Evolutionary conservation across 2,888 invertebrate genomes (phyloP).

Genomic region (Elysia crispata): DNA sequence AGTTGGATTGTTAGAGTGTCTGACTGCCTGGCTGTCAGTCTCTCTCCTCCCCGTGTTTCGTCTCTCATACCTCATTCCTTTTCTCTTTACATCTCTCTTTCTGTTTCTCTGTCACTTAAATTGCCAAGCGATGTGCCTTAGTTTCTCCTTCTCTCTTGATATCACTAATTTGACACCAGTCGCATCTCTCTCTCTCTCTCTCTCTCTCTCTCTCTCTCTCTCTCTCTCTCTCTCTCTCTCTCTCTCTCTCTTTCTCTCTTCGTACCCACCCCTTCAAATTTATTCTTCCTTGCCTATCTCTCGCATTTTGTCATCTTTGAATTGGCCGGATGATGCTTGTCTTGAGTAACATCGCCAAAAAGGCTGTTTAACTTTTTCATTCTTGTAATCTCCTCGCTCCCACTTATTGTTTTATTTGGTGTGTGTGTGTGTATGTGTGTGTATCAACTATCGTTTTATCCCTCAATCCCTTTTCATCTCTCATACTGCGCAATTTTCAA

Average conservation of each 20-base stretch:
- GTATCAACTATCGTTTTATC: too few species aligned
- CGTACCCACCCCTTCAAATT: background rate
- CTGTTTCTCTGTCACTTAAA: too few species aligned
- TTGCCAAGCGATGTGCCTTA: background rate
- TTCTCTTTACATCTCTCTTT: background rate
- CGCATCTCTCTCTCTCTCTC: background rate
- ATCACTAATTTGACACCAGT: background rate
- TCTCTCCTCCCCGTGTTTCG: too few species aligned
- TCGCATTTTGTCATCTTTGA: background rate
- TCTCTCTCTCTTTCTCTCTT: slow-evolving; percentile 11
- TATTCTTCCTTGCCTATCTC: background rate
- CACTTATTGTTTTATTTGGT: too few species aligned
- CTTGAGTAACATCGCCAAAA: background rate
- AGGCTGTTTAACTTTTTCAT: too few species aligned
- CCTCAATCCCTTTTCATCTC: too few species aligned
- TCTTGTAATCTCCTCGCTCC: too few species aligned
- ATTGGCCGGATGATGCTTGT: background rate
- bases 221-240: background rate
- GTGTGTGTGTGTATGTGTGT: too few species aligned
- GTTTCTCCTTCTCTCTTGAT: slow-evolving; percentile 6
- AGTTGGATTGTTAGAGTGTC: too few species aligned
- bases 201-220: background rate
- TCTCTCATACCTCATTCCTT: too few species aligned
- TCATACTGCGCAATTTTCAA: too few species aligned
- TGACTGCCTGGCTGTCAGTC: too few species aligned